Conservation (phyloP, 2,113 vertebrate species). For the Pangasianodon hypophthalmus region DNA sequence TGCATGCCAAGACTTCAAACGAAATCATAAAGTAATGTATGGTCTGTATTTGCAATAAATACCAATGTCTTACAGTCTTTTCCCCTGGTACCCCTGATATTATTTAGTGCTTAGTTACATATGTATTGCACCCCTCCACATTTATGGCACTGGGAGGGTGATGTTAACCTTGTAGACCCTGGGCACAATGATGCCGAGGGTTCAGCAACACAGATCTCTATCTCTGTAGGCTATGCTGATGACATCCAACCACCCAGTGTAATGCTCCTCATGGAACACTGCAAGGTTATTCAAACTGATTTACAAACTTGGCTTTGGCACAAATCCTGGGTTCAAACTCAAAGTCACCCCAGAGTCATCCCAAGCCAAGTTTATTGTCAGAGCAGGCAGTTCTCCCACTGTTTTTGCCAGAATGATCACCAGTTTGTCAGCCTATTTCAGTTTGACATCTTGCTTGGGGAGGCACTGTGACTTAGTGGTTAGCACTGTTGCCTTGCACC, state of each 20-base stretch:
- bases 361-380: background rate
- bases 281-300: too few species aligned
- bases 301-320: background rate
- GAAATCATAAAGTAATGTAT: background rate
- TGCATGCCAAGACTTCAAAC: background rate
- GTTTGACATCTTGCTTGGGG: background rate
- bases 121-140: background rate
- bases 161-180: background rate
- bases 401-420: background rate
- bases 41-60: background rate
- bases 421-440: background rate
- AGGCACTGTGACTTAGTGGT: too few species aligned
- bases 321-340: background rate
- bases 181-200: background rate
- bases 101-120: background rate
- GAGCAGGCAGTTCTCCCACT: background rate
- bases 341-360: background rate
- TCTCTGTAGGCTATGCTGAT: background rate
- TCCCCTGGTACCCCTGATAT: background rate
- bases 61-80: background rate
- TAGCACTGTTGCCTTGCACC: too few species aligned
- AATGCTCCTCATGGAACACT: too few species aligned
- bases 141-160: background rate
- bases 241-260: background rate
- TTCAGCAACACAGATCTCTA: background rate